phyloP scores from a whole-genome alignment of 1,140 invertebrate genomes.

The Lerema accius region DNA sequence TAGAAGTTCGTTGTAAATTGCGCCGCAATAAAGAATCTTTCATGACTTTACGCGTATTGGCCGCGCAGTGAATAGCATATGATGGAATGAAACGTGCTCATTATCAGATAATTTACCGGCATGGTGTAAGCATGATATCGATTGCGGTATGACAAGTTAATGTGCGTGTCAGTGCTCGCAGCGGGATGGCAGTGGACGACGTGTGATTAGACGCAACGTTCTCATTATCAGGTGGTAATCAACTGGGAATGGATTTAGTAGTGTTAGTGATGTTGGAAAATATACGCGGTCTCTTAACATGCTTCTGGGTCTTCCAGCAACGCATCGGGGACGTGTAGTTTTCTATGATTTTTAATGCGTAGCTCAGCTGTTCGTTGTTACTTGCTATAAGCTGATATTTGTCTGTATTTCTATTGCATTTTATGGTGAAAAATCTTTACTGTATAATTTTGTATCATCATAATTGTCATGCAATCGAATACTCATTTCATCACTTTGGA shows the following conservation, averaged over 20 bases:
- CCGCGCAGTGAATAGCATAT: not conserved
- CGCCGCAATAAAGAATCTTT: not conserved
- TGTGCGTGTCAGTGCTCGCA: conserved; percentile 45
- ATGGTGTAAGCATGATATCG: conserved; percentile 35
- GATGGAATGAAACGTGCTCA: conserved; percentile 15
- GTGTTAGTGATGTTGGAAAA: conserved; percentile 10
- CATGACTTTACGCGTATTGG: not conserved
- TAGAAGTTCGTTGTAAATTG: not conserved
- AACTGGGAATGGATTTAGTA: conserved; percentile 29
- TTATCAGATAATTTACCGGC: conserved; percentile 30
- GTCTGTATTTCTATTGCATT: no score
- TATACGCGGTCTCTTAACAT: no score
- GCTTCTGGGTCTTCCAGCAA: no score
- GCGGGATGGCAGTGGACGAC: conserved; percentile 47
- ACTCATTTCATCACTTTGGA: no score
- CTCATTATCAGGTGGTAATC: conserved; percentile 44
- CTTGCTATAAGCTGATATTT: no score
- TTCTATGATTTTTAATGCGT: no score
- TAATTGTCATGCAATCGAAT: no score
- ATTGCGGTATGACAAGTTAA: conserved; percentile 60
- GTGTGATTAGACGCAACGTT: conserved; percentile 47
- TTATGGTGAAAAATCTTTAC: no score
- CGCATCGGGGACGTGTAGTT: no score
- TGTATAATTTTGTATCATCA: no score
- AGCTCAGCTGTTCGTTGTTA: no score